Base-by-base conservation (phyloP, 2,888 invertebrate species). In the Cerceris rybyensis region DNA sequence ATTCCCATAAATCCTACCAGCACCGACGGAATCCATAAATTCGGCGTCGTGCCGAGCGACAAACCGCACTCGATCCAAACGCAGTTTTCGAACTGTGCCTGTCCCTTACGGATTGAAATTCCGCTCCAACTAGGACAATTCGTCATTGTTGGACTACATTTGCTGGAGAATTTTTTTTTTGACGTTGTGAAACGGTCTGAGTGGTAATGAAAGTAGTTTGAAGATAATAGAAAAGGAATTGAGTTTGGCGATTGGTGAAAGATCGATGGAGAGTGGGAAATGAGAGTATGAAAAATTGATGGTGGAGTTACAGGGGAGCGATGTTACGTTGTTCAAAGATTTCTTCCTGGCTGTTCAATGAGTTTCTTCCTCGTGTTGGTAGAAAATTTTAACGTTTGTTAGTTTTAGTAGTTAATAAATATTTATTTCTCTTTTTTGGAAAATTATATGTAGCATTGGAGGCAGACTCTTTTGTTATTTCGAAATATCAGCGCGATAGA, bases 21-120 rank as follows among this genome's bases (percentile, higher is more conserved):
- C 71, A 74, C 63, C 76, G 82, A 81, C 81, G 73, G 84, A 75
- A 84, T 83, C 87, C 83, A 88, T 88, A 88, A 88, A 88, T 88
- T 84, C 77, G 82, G 81, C 77, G 82, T 49, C 72, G 75, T 58
- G 57, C 65, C 65, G 65, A 74, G 63, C 76, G 83, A 83, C 86
- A 83, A 83, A 73, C 77, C 78, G 68, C 72, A 69, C 63, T 72
- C 70, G 65, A 61, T 59, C 43, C 73, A 42, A 57, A 75, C 57
- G 70, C 68, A 75, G 69, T 83, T 83, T 77, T 81, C 71, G 76
- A 75, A 71, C 54, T 41, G 13, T 57, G 58, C 70, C 70, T 64
- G 84, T 82, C 71, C 69, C 59, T 68, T 71, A 73, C 59, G 43
- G 55, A 46, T 65, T 54, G 67, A 74, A 80, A 75, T 60, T 54